Percentiles rank a stretch among this genome's conserved stretches.
phyloP scores from a whole-genome alignment of 1,140 invertebrate genomes.

The Reticulitermes speratus region DNA sequence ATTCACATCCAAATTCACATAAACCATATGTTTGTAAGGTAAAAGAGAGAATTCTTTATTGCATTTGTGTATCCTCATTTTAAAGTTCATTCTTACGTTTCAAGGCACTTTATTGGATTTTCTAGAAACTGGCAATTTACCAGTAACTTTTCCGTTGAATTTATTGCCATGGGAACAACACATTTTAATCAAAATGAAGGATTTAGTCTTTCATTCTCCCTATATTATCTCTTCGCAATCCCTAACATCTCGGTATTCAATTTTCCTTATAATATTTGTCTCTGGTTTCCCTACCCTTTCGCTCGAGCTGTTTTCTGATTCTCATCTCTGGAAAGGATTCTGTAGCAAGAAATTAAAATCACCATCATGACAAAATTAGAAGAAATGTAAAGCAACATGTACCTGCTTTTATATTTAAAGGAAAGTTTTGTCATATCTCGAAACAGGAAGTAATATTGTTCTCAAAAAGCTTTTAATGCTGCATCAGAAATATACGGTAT shows the following conservation, averaged over 20 bases:
- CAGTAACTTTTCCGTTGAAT: not conserved
- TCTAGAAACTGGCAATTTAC: not conserved
- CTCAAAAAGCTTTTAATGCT: too few relatives aligned
- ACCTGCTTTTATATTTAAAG: not conserved
- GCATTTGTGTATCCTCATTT: not conserved
- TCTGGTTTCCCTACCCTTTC: not conserved
- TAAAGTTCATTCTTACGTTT: not conserved
- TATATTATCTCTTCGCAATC: not conserved
- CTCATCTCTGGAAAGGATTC: not conserved
- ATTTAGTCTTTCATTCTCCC: not conserved
- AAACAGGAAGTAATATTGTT: too few relatives aligned
- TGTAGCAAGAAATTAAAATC: not conserved
- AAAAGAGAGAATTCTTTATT: not conserved
- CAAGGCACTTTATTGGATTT: slow-evolving; percentile 10
- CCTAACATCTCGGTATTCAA: not conserved
- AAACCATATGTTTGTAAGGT: not conserved
- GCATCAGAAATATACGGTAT: too few relatives aligned
- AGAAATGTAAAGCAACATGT: not conserved
- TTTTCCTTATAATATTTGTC: not conserved
- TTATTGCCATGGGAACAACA: slow-evolving; percentile 10
- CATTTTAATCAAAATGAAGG: slow-evolving; percentile 5
- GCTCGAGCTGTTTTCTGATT: not conserved
- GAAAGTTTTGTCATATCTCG: too few relatives aligned
- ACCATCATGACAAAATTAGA: not conserved
- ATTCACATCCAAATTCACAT: too few relatives aligned